Evolutionary conservation across 2,888 invertebrate species (phyloP), one percentile per base, ranked within the genome.

Genomic region (Protophormia terraenovae): DNA sequence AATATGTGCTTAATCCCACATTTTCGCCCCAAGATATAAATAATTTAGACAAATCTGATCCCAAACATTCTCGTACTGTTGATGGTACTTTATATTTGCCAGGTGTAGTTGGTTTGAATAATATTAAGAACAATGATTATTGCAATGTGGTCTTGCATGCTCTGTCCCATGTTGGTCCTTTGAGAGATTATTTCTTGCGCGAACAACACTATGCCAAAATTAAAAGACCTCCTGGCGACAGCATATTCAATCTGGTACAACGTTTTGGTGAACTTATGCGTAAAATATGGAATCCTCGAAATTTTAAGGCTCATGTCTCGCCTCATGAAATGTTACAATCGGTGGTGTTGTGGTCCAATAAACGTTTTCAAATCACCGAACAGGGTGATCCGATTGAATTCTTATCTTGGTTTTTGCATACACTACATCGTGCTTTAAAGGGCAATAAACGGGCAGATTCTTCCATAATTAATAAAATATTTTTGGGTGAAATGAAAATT

Each of bases 311-410:
- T 0, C 99, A 99, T 90, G 99, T 99, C 0, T 99, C 98, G 22
- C 99, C 99, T 0, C 99, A 99, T 91, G 99, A 99, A 94, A 99
- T 99, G 99, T 93, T 99, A 27, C 99, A 99, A 91, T 98, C 99
- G 62, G 98, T 99, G 27, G 98, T 99, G 3, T 93, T 99, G 86
- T 98, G 98, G 97, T 98, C 99, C 90, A 97, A 97, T 92, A 98
- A 99, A 92, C 95, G 96, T 87, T 99, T 99, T 92, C 99, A 99
- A 93, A 99, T 99, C 91, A 99, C 98, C 1, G 96, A 98, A 90
- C 99, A 99, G 94, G 98, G 99, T 89, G 99, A 99, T 94, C 98
- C 99, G 0, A 97, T 99, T 82, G 98, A 99, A 90, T 99, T 99
- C 91, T 93, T 99, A 79, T 98, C 98, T 0, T 99, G 99, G 99